These are phyloP conservation scores for Caenorhabditis angaria DNA, from an alignment of 2,888 invertebrate genomes.

Conservation along the genomic window DNA sequence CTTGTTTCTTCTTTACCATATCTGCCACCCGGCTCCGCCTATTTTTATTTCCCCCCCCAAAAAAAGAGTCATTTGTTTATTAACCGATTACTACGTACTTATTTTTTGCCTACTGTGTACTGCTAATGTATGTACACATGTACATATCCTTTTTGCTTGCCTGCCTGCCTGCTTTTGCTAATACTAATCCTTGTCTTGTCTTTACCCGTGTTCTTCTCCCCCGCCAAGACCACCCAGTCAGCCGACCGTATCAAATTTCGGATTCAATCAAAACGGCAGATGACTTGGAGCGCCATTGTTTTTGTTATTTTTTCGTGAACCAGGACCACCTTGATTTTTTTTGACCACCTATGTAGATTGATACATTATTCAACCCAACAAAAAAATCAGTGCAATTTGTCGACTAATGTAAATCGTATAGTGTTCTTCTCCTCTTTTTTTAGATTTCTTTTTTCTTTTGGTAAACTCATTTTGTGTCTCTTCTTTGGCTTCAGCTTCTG, in stretches of 20 bases:
- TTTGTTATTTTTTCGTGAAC: background rate
- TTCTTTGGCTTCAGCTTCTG: no score
- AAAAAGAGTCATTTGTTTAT: background rate
- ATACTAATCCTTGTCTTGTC: no score
- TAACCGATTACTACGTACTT: background rate
- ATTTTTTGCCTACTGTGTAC: no score
- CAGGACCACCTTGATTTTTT: background rate
- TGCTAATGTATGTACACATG: constrained; percentile 1
- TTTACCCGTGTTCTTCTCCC: background rate
- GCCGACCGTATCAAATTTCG: constrained; percentile 4
- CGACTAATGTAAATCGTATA: background rate
- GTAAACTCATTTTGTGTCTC: background rate
- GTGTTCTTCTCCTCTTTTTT: background rate
- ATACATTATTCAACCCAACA: no score
- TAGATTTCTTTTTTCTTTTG: background rate
- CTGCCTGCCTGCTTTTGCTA: no score
- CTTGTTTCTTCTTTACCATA: no score
- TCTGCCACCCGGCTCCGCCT: background rate
- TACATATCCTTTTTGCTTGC: background rate
- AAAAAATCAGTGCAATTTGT: background rate
- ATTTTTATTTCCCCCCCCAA: background rate
- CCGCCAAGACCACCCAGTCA: no score
- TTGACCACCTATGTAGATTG: no score
- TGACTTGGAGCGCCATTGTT: no score
- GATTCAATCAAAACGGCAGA: background rate